Evolutionary conservation across 2,888 invertebrate genomes (phyloP).

Genomic region (Heliconius aoede): DNA sequence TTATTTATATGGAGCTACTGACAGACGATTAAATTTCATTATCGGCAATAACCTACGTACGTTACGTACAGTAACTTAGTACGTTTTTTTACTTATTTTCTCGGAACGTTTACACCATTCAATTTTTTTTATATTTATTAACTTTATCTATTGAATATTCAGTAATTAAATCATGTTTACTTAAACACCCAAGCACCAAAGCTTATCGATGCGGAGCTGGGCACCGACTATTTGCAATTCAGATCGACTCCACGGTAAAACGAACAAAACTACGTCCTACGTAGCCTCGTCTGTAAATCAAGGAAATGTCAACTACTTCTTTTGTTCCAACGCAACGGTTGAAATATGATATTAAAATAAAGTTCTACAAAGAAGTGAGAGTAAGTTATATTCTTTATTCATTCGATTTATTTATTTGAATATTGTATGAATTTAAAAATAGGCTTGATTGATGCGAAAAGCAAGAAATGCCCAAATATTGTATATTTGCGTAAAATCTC

Average conservation of each 20-base stretch:
- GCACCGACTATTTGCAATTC: conserved; percentile 26
- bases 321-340: neutral
- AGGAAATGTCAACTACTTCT: conserved; percentile 18
- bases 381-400: no score
- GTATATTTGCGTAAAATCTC: no score
- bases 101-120: neutral
- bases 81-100: neutral
- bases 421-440: no score
- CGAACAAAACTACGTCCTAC: conserved; percentile 15
- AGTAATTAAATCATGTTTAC: neutral
- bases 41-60: neutral
- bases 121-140: neutral
- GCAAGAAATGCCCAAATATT: no score
- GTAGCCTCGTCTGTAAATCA: conserved; percentile 22
- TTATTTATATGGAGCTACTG: no score
- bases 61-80: no score
- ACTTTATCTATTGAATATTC: conserved; percentile 3
- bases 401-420: no score
- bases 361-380: no score
- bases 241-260: conserved; percentile 12
- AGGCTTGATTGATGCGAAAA: no score
- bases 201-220: conserved; percentile 19
- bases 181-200: conserved; percentile 8
- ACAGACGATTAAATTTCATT: neutral
- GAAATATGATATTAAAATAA: neutral